Base-by-base conservation (phyloP, 2,113 vertebrate genomes). In the Dasyornis broadbenti region DNA sequence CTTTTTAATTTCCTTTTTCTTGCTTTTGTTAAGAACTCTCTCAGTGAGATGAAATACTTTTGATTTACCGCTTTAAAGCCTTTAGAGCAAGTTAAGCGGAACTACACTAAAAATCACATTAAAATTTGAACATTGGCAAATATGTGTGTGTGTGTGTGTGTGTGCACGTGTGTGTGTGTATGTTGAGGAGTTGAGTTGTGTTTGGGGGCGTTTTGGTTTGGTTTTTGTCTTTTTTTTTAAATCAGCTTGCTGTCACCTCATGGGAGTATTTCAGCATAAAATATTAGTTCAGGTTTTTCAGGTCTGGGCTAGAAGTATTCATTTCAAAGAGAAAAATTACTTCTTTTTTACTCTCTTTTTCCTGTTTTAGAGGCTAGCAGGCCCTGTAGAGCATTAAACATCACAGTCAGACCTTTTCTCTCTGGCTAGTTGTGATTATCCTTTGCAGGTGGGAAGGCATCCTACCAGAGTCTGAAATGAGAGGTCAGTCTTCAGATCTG, bases 401-500 rank as follows among this genome's bases (percentile, higher is more conserved):
- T 94, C 73, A 87, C 53, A 93, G 92, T 19, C 78, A 95, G 42
- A 77, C 35, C 39, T 94, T 85, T 95, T 85, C 44, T 94, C 63
- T 86, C 78, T 93, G 71, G 17, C 75, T 90, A 66, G 56, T 90
- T 66, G 57, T 53, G 85, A 92, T 93, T 90, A 42, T 56, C n/a
- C 31, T 88, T 92, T 78, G 65, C 93, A 60, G 64, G 19, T 60
- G 78, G 18, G 75, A 90, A 94, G 20, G 44, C 56, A 66, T 86
- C 22, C 54, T 93, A 56, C 54, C 7, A 81, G n/a, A 82, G 39
- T 64, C 52, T 83, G 88, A 94, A 95, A 81, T 0, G 4, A 94
- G 94, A 93, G 91, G 89, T 89, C 91, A 95, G 30, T 66, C 81
- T 91, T 92, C 89, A 92, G 91, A 95, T 94, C 83, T 78, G n/a